Base-by-base conservation (phyloP, 2,113 vertebrate species). In the Cryptoleucopteryx plumbea region DNA sequence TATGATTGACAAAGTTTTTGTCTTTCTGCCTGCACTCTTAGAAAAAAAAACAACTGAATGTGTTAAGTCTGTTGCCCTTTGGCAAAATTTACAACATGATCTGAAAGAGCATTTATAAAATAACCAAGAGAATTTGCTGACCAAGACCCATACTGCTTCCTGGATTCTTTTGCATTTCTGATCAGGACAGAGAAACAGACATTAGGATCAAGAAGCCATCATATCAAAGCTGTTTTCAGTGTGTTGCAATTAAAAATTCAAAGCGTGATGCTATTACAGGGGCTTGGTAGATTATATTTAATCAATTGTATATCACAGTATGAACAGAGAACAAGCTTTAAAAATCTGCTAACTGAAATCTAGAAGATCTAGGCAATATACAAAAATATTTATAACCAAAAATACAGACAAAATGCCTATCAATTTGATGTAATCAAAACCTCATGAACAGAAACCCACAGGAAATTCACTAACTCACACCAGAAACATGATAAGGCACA, bases 401-500 rank as follows among this genome's bases (percentile, higher is more conserved):
- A 82, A 26, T 53, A 20, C 11, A 67, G 20, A 34, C 10, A 84
- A 21, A 85, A 38, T 43, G 20, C 4, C 23, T 72, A 29, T 25
- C 21, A 50, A 15, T 5, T 81, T 61, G 32, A 45, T 25, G 2
- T 17, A 38, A 27, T 42, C 16, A 78, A 53, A 90, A 40, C 10
- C 1, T 47, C 13, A 18, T 40, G 7, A 82, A 38, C 1, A 16
- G 16, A 93, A 87, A 43, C 70, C 23, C 45, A 23, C 18, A 34
- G 31, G 16, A 50, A 83, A 61, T 8, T 45, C 2, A 65, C n/a
- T 61, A 38, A 32, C 12, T 50, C 23, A 21, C 38, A 40, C 5
- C 16, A 29, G 15, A 52, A 42, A 29, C 2, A 3, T 62, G 27
- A 3, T 34, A 53, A 87, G 9, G 3, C 14, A 59, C 0, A 1